Percentiles rank a stretch among this genome's conserved stretches.
Evolutionary conservation across 2,888 invertebrate genomes (phyloP).

Genomic region (Netelia inedita): DNA sequence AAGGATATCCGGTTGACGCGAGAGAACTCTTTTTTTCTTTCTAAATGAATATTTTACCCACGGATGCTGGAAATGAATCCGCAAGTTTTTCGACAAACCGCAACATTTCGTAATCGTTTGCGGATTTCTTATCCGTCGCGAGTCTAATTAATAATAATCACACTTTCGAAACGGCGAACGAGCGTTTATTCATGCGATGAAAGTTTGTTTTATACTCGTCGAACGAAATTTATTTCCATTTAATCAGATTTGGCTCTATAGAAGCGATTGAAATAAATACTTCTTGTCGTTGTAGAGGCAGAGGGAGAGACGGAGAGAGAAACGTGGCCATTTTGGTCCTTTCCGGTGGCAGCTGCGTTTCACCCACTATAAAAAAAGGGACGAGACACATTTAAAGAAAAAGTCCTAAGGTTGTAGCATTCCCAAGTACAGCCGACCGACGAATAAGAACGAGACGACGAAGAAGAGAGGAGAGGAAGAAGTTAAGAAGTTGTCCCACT

Average conservation of each 20-base stretch:
- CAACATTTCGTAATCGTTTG: conserved; percentile 32
- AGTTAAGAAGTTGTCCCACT: conserved; percentile 48
- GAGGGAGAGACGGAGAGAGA: background rate
- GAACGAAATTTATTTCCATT: background rate
- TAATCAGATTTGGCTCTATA: background rate
- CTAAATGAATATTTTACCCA: conserved; percentile 41
- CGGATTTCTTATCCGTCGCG: conserved; percentile 19
- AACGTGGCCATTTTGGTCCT: background rate
- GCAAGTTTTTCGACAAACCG: conserved; percentile 15
- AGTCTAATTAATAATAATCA: background rate
- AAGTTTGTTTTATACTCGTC: background rate
- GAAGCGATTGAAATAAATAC: background rate
- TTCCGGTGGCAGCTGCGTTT: conserved; percentile 14
- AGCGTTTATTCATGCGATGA: background rate
- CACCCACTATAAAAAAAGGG: conserved; percentile 10
- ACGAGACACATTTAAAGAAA: conserved; percentile 14
- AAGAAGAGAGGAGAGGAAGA: conserved; percentile 9
- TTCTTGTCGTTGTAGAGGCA: background rate
- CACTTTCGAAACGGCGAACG: background rate
- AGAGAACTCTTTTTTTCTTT: background rate
- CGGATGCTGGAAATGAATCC: conserved; percentile 24
- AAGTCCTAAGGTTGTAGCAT: conserved; percentile 10
- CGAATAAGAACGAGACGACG: conserved; percentile 12
- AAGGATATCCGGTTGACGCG: conserved; percentile 58
- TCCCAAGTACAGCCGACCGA: background rate